Evolutionary conservation across 2,797 vertebrate genomes (phyloP).

Genomic region (Lophius americanus): DNA sequence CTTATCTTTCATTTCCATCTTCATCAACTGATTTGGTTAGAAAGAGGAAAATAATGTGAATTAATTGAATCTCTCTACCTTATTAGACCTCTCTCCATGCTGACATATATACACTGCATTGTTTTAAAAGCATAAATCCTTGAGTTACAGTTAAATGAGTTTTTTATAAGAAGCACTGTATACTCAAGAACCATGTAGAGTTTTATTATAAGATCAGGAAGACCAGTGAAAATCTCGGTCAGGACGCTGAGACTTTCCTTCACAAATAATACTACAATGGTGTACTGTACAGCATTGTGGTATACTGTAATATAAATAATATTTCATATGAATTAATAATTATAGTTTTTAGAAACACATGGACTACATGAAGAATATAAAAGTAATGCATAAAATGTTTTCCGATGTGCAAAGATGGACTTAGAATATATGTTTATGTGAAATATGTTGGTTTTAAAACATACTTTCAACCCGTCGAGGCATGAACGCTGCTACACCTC

Average conservation of each 20-base stretch:
- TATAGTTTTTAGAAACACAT: slow-evolving; percentile 24
- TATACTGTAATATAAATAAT: too few relatives aligned
- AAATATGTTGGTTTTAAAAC: too few relatives aligned
- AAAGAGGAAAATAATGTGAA: slow-evolving; percentile 57
- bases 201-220: slow-evolving; percentile 49
- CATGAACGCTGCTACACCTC: too few relatives aligned
- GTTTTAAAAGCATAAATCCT: slow-evolving; percentile 56
- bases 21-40: slow-evolving; percentile 45
- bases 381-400: slow-evolving; percentile 26
- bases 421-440: background rate
- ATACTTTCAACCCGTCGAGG: too few relatives aligned
- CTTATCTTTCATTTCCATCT: slow-evolving; percentile 24
- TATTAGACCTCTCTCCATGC: slow-evolving; percentile 58
- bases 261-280: slow-evolving; percentile 47
- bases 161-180: slow-evolving; percentile 49
- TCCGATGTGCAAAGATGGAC: slow-evolving; percentile 8
- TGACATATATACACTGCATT: slow-evolving; percentile 26
- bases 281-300: too few relatives aligned
- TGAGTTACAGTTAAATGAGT: slow-evolving; percentile 51
- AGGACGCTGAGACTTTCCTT: slow-evolving; percentile 67
- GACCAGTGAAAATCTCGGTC: slow-evolving; percentile 67
- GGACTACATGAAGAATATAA: slow-evolving; percentile 30
- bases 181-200: slow-evolving; percentile 30
- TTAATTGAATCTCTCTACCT: slow-evolving; percentile 53
- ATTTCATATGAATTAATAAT: too few relatives aligned